phyloP scores from a whole-genome alignment of 1,140 invertebrate species.

The Scylla paramamosain region DNA sequence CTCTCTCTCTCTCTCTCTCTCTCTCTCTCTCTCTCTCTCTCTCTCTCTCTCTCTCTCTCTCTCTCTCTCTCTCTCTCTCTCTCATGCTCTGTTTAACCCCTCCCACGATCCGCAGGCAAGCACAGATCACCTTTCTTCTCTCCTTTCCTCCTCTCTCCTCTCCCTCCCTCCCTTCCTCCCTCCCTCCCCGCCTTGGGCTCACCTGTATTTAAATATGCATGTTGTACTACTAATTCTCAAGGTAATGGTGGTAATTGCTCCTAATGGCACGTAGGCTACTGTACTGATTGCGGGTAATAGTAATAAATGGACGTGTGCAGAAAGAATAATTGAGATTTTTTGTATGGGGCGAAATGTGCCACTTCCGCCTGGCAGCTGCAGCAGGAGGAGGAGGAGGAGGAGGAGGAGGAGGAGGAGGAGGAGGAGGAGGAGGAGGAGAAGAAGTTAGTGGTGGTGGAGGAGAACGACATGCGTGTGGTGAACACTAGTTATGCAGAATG shows the following conservation, averaged over 20 bases:
- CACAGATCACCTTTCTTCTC: not conserved
- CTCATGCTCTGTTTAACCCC: not conserved
- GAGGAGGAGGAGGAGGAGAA: not conserved
- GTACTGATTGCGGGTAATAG: not conserved
- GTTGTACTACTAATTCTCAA: not conserved
- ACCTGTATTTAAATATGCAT: slow-evolving; percentile 1
- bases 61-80: slow-evolving; percentile 14
- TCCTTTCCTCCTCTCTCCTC: too few species aligned
- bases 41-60: not conserved
- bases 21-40: not conserved
- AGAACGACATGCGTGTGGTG: not conserved
- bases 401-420: slow-evolving; percentile 8
- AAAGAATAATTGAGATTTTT: not conserved
- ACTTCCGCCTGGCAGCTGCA: not conserved
- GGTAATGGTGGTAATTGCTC: not conserved
- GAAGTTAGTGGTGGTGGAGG: not conserved
- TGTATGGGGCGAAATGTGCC: not conserved
- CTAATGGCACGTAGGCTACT: not conserved
- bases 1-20: too few species aligned
- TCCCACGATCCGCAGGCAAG: not conserved
- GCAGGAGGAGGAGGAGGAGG: slow-evolving; percentile 15
- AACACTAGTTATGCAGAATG: not conserved
- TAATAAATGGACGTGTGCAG: not conserved
- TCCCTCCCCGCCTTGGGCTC: not conserved
- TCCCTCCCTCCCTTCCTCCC: not conserved